A percentile compares a stretch with the other conserved stretches of the same genome.
phyloP scores from a whole-genome alignment of 2,797 vertebrate species.

The Smutsia temminckii region DNA sequence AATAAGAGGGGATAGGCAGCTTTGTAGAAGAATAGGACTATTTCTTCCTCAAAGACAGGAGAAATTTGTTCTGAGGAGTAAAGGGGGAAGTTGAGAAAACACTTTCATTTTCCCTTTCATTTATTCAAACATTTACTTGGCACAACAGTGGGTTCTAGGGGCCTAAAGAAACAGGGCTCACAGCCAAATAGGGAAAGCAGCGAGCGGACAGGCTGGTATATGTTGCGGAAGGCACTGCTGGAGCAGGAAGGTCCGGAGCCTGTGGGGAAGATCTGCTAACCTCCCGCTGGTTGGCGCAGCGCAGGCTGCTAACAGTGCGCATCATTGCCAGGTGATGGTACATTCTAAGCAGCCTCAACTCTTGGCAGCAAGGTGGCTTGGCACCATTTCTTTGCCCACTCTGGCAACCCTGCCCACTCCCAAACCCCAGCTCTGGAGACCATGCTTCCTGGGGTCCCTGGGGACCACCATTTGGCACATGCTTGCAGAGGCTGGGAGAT shows the following conservation, averaged over 20 bases:
- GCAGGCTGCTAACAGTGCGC: background rate
- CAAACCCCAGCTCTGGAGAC: background rate
- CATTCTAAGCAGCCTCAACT: fast-evolving
- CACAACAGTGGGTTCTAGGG: too few relatives aligned
- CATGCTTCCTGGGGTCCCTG: background rate
- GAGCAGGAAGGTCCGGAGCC: background rate
- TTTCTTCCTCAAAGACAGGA: background rate
- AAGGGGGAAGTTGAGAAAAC: background rate
- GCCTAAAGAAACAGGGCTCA: background rate
- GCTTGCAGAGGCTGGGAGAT: background rate
- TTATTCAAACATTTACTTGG: background rate
- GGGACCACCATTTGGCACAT: background rate
- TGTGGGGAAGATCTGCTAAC: fast-evolving
- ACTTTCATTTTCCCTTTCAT: background rate
- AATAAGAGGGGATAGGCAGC: background rate
- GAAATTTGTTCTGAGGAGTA: background rate
- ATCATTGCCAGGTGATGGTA: background rate
- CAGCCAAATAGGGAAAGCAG: fast-evolving
- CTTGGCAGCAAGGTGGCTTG: background rate
- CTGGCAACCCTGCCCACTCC: background rate
- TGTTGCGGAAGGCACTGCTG: fast-evolving
- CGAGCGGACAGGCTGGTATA: fast-evolving
- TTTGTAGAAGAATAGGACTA: background rate
- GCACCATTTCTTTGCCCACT: background rate
- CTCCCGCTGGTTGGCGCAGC: background rate